phyloP scores from a whole-genome alignment of 2,888 invertebrate species.

The Disparrhopalites patrizii region DNA sequence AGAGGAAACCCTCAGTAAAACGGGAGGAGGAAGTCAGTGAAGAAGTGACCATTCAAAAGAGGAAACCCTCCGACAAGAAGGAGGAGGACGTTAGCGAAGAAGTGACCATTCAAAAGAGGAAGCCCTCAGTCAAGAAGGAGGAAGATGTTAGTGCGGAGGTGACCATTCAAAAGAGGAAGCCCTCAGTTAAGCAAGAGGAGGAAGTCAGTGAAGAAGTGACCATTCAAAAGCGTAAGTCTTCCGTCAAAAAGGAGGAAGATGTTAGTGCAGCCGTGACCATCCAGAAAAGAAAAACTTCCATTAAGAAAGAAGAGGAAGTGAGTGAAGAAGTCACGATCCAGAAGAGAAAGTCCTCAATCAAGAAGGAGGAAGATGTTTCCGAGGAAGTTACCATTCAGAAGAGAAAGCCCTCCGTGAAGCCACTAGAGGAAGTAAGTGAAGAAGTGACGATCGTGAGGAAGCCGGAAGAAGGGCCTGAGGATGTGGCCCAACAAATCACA shows the following conservation, averaged over 20 bases:
- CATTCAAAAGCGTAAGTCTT: slow-evolving; percentile 28
- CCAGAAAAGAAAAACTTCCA: slow-evolving; percentile 27
- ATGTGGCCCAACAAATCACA: slow-evolving; percentile 17
- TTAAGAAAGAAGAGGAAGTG: slow-evolving; percentile 48
- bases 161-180: slow-evolving; percentile 47
- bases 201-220: slow-evolving; percentile 41
- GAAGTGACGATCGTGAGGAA: slow-evolving; percentile 34
- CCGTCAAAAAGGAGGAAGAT: background rate
- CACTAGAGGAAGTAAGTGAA: slow-evolving; percentile 38
- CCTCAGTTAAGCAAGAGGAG: slow-evolving; percentile 28
- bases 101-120: slow-evolving; percentile 43
- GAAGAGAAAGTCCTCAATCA: background rate
- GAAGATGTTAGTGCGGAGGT: slow-evolving; percentile 22
- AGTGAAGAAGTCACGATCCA: slow-evolving; percentile 38
- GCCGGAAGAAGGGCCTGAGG: slow-evolving; percentile 22
- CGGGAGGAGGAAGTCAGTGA: background rate
- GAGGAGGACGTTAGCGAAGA: slow-evolving; percentile 43
- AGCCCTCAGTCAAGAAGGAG: slow-evolving; percentile 30
- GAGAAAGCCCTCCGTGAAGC: slow-evolving; percentile 2
- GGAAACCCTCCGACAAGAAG: slow-evolving; percentile 9
- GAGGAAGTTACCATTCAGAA: slow-evolving; percentile 28
- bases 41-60: slow-evolving; percentile 28
- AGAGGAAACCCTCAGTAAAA: background rate
- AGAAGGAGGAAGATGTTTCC: background rate
- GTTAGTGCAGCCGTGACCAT: slow-evolving; percentile 8